Percentiles rank a stretch among this genome's conserved stretches.
Conservation (phyloP, 2,888 invertebrate species). For the Heliconius aoede region DNA sequence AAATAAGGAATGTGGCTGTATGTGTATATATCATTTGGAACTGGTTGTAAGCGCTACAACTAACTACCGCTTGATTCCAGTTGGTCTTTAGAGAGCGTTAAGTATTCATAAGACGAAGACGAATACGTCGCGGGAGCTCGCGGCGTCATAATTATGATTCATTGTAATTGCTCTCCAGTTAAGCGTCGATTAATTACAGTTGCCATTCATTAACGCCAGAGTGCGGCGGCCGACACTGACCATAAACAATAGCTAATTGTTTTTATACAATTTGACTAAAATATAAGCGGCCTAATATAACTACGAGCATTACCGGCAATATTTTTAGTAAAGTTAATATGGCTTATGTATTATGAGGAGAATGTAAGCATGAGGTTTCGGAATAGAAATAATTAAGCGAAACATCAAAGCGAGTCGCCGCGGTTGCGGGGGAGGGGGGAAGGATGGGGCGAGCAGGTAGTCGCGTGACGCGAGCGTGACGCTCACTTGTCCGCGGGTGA, state of each 20-base stretch:
- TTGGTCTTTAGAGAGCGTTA: slow-evolving; percentile 27
- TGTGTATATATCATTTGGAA: neutral
- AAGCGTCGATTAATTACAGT: slow-evolving; percentile 38
- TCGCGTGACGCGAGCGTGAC: slow-evolving; percentile 26
- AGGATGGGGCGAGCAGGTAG: neutral
- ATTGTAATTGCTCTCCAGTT: slow-evolving; percentile 36
- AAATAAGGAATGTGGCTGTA: neutral
- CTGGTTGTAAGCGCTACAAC: too few species aligned
- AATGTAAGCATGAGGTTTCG: slow-evolving; percentile 30
- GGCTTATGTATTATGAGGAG: slow-evolving; percentile 20
- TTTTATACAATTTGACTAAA: neutral
- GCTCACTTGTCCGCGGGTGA: slow-evolving; percentile 22
- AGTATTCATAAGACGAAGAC: slow-evolving; percentile 37
- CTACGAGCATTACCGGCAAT: neutral
- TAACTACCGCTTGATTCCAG: slow-evolving; percentile 6
- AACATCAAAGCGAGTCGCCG: slow-evolving; percentile 33
- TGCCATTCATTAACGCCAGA: slow-evolving; percentile 30
- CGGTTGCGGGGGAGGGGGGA: neutral
- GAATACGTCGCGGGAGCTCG: slow-evolving; percentile 29
- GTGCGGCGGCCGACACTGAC: neutral
- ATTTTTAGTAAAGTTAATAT: slow-evolving; percentile 15
- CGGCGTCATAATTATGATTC: slow-evolving; percentile 34
- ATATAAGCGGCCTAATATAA: slow-evolving; percentile 14
- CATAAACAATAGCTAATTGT: slow-evolving; percentile 5
- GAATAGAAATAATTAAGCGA: slow-evolving; percentile 37